Evolutionary conservation across 2,888 invertebrate genomes (phyloP), one percentile per base, ranked within the genome.

Genomic region (Dryadula phaetusa): DNA sequence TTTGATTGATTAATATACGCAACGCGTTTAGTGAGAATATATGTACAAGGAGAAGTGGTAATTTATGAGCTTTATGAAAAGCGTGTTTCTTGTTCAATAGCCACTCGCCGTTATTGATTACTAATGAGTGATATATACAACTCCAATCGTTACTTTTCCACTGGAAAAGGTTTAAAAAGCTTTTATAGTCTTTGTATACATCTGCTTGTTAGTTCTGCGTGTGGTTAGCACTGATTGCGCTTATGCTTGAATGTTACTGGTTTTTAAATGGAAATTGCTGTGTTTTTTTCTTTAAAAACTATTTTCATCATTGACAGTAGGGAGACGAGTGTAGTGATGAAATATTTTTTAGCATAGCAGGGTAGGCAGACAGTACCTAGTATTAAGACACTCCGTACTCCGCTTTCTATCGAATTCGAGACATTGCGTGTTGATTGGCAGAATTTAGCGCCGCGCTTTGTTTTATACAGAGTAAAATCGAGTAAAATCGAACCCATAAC

Each of bases 1-100:
- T 60, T 67, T 75, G 75, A 76, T 75, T 76, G 75, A 78, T 78
- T 72, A 74, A 74, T 75, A 70, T 67, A 70, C 47, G 63, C 70
- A 72, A 64, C 70, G 71, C 69, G 62, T 71, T 66, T 52, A 66
- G 61, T 60, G 40, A 22, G 60, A 65, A 64, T 65, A 66, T 70
- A 70, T 68, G n/a, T n/a, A n/a, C n/a, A 67, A 67, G 37, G 54
- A 69, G 62, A 71, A 73, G 63, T 66, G 66, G 68, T 70, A 73
- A 72, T 74, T 72, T 75, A 75, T 65, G 70, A 66, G 61, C 67
- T 67, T 63, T 66, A 65, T 49, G 58, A 63, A 34, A 64, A 60
- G 40, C 49, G 58, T 28, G 18, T 49, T 40, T 47, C 56, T 37
- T 37, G 22, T 47, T 14, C 37, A 20, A 40, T 28, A 49, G 18